Conservation (phyloP, 2,888 invertebrate genomes). For the Callimorpha dominula region DNA sequence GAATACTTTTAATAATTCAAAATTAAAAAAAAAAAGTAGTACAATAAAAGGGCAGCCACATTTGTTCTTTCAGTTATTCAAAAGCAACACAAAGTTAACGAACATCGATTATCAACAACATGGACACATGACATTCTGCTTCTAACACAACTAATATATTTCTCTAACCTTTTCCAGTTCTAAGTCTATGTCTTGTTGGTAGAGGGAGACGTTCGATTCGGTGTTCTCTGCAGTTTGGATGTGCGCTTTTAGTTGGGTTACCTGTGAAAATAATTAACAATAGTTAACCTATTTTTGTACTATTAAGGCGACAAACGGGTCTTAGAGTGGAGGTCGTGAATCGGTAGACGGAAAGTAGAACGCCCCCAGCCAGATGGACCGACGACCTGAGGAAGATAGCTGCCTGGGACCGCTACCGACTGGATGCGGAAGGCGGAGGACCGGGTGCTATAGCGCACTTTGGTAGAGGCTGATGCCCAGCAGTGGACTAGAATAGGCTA, state of each 20-base stretch:
- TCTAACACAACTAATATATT: neutral
- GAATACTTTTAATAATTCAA: neutral
- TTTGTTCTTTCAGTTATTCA: neutral
- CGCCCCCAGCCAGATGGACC: too few species aligned
- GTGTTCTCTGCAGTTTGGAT: slow-evolving; percentile 80
- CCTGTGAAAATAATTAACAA: slow-evolving; percentile 56
- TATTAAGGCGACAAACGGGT: neutral
- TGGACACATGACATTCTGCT: slow-evolving; percentile 19
- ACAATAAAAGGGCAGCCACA: neutral
- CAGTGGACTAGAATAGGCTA: too few species aligned
- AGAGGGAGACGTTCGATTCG: slow-evolving; percentile 78
- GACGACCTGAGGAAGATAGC: too few species aligned
- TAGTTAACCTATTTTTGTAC: neutral
- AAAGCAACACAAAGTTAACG: slow-evolving; percentile 11
- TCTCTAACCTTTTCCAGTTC: slow-evolving; percentile 82
- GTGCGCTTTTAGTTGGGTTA: slow-evolving; percentile 85
- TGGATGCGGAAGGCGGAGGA: too few species aligned
- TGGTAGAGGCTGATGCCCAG: too few species aligned
- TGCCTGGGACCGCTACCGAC: too few species aligned
- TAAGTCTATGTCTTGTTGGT: slow-evolving; percentile 85
- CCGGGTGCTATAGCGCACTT: too few species aligned
- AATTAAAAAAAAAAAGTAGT: too few species aligned
- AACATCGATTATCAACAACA: slow-evolving; percentile 28
- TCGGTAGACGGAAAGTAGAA: too few species aligned
- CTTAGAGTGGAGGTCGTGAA: too few species aligned